phyloP scores from a whole-genome alignment of 92 coral and sea anemone genomes.

The Paramuricea clavata region DNA sequence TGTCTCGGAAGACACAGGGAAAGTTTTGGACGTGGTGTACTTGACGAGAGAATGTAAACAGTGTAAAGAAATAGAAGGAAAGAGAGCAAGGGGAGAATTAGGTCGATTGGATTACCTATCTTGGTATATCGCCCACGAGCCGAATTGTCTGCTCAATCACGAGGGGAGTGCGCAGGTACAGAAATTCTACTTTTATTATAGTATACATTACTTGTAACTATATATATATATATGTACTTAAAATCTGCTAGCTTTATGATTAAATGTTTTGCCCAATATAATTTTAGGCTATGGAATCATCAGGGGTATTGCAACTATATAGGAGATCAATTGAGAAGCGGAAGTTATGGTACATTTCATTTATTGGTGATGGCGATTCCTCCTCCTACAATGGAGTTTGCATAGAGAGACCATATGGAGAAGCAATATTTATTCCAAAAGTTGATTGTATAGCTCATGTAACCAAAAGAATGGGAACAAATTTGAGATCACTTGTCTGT shows the following conservation, averaged over 20 bases:
- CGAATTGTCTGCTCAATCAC: constrained; percentile 63
- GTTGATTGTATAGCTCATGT: constrained; percentile 76
- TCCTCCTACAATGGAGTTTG: no score
- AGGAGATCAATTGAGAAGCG: no score
- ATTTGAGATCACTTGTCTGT: constrained; percentile 47
- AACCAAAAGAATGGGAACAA: no score
- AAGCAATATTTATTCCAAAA: constrained; percentile 69
- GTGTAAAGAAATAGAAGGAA: constrained; percentile 52
- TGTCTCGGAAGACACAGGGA: constrained; percentile 63
- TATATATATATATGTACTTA: no score
- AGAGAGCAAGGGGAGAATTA: constrained; percentile 45
- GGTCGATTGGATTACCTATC: constrained; percentile 47
- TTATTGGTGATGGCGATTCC: no score
- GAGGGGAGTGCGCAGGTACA: constrained; percentile 75
- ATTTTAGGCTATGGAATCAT: constrained; percentile 70
- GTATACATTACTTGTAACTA: no score
- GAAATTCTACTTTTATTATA: no score
- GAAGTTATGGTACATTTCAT: no score
- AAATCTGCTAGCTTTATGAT: no score
- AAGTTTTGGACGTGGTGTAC: constrained; percentile 59
- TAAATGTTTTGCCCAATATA: no score
- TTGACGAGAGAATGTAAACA: constrained; percentile 45
- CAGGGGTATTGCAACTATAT: constrained; percentile 68
- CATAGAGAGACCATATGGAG: no score
- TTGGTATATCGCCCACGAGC: constrained; percentile 64